These are phyloP conservation scores for Rotaria socialis DNA, from an alignment of 2,888 invertebrate genomes.

Conservation along the genomic window DNA sequence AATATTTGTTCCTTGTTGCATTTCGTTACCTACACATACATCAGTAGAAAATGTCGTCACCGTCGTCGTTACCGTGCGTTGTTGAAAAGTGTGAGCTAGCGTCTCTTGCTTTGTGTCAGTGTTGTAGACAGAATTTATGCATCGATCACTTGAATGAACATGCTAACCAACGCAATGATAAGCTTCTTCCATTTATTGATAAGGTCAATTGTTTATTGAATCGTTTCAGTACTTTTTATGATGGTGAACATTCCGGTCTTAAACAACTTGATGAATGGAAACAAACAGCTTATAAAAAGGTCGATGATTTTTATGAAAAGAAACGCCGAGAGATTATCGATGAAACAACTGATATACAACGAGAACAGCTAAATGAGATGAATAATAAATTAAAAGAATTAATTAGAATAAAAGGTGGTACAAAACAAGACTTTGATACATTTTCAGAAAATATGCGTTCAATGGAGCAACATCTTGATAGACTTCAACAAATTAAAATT, in stretches of 20 bases:
- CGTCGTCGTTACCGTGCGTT: neutral
- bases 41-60: neutral
- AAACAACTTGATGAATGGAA: conserved; percentile 28
- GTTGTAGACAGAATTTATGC: conserved; percentile 9
- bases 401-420: neutral
- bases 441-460: neutral
- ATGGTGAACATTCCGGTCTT: neutral
- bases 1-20: neutral
- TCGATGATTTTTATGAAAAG: conserved; percentile 12
- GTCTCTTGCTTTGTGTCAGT: neutral
- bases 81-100: conserved; percentile 9
- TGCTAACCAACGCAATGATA: conserved; percentile 9
- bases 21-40: neutral
- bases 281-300: neutral
- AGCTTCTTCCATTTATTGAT: neutral
- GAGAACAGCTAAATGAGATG: neutral
- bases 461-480: neutral
- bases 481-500: neutral
- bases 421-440: conserved; percentile 9
- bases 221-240: neutral
- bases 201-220: neutral
- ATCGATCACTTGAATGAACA: conserved; percentile 26
- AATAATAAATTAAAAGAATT: conserved; percentile 22
- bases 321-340: conserved; percentile 4
- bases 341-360: neutral